phyloP scores from a whole-genome alignment of 2,113 vertebrate species.

The Scomber colias region DNA sequence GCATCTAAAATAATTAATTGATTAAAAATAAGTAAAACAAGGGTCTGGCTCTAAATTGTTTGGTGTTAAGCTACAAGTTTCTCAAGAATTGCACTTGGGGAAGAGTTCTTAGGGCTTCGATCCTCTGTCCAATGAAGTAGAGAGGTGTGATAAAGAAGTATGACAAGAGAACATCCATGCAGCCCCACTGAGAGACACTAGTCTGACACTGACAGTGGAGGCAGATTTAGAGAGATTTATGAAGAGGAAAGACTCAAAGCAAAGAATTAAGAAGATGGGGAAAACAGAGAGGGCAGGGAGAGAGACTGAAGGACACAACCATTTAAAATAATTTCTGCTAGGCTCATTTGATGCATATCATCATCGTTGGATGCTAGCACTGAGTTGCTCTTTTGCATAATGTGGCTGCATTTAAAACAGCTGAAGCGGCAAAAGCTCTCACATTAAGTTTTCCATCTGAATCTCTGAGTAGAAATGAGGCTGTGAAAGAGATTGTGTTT shows the following conservation, averaged over 20 bases:
- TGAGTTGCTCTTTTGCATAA: constrained; percentile 40
- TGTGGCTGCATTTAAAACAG: constrained; percentile 31
- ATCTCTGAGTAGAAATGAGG: constrained; percentile 18
- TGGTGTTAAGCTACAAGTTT: constrained; percentile 13
- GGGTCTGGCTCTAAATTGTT: not conserved
- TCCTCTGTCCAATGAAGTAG: constrained; percentile 14
- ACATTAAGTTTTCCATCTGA: constrained; percentile 20
- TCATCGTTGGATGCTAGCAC: not conserved
- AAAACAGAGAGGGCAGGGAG: not conserved
- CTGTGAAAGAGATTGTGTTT: not conserved
- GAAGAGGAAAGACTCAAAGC: not conserved
- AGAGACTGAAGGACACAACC: not conserved
- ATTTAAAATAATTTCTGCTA: not conserved
- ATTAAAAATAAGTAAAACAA: not conserved
- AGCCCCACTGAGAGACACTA: constrained; percentile 11
- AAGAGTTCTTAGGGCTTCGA: constrained; percentile 8
- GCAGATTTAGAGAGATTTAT: not conserved
- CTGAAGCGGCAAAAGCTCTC: constrained; percentile 7
- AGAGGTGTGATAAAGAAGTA: constrained; percentile 32
- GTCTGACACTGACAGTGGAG: constrained; percentile 17
- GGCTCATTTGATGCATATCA: constrained; percentile 10
- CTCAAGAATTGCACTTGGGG: constrained; percentile 1
- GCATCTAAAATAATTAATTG: not conserved
- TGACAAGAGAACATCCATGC: constrained; percentile 3
- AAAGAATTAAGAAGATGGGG: not conserved